phyloP scores from a whole-genome alignment of 2,113 vertebrate species.

The Eleginops maclovinus region DNA sequence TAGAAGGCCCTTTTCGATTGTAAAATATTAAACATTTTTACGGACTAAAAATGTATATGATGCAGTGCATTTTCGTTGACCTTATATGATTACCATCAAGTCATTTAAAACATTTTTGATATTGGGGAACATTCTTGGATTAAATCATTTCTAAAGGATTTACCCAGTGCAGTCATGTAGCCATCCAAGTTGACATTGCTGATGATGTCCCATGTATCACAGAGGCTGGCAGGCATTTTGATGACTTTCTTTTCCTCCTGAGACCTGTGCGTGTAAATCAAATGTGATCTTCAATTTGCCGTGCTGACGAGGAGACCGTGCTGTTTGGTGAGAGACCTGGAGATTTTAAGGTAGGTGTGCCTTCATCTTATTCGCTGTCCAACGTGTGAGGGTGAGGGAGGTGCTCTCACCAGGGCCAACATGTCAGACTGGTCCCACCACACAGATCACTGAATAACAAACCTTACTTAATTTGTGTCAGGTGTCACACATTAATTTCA shows the following conservation, averaged over 20 bases:
- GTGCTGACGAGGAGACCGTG: not conserved
- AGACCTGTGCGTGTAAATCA: not conserved
- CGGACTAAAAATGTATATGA: too few relatives aligned
- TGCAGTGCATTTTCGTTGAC: too few relatives aligned
- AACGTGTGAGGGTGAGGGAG: not conserved
- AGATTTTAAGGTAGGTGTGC: constrained; percentile 18
- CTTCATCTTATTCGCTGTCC: constrained; percentile 18
- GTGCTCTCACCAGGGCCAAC: constrained; percentile 15
- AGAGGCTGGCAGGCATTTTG: constrained; percentile 86
- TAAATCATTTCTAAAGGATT: constrained; percentile 40
- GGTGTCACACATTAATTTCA: not conserved
- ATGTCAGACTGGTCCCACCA: constrained; percentile 56
- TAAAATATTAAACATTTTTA: too few relatives aligned
- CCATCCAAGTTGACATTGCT: constrained; percentile 89
- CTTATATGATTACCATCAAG: too few relatives aligned
- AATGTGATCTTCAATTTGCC: not conserved
- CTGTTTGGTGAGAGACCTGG: not conserved
- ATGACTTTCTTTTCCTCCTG: not conserved
- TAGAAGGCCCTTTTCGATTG: too few relatives aligned
- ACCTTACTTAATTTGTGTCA: not conserved
- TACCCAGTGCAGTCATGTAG: constrained; percentile 90
- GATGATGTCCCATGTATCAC: constrained; percentile 89
- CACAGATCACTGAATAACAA: not conserved
- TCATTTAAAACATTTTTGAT: not conserved
- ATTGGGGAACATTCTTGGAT: not conserved